Evolutionary conservation across 2,888 invertebrate genomes (phyloP), one percentile per base, ranked within the genome.

Genomic region (Drosophila bunnanda): DNA sequence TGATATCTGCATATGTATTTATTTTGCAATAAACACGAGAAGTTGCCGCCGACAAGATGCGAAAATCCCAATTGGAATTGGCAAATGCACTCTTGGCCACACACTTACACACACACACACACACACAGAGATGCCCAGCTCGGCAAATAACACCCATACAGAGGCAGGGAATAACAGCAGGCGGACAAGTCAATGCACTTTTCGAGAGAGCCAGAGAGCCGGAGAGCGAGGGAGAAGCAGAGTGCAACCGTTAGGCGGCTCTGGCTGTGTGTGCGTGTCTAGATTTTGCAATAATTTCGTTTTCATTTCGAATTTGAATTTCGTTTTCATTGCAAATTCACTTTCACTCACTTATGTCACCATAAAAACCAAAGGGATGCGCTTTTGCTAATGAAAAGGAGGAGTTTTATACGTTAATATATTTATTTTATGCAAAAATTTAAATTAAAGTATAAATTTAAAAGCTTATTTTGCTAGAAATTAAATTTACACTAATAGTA

Each of bases 291-390:
- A 86, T 88, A 80, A 82, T 85, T 88, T 87, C 84, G 78, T 88
- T 84, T 84, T 87, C 87, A 78, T 75, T 79, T 79, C 72, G 56
- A 83, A 79, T 88, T 86, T 78, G 73, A 82, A 80, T 86, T 86
- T 87, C 87, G 76, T 79, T 87, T 87, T 88, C 89, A 82, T 89
- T 76, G 30, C 79, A 79, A 75, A 82, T 90, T 89, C 84, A 84
- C 89, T 90, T 90, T 89, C 89, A 88, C 89, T 88, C 84, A 90
- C 50, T 89, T 89, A 90, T 89, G 89, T 89, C 89, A 89, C 80
- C 78, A 79, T 75, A 72, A 83, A 73, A 25, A 25, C 54, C 71
- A 81, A 82, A 65, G 50, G 34, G 32, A 50, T 32, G 28, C 22
- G 36, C 20, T 64, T 20, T 20, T n/a, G 25, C 39, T 25, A 20